Percentiles rank a stretch among this genome's conserved stretches.
Conservation (phyloP, 1,140 invertebrate genomes). For the Drosophila ogumai region DNA sequence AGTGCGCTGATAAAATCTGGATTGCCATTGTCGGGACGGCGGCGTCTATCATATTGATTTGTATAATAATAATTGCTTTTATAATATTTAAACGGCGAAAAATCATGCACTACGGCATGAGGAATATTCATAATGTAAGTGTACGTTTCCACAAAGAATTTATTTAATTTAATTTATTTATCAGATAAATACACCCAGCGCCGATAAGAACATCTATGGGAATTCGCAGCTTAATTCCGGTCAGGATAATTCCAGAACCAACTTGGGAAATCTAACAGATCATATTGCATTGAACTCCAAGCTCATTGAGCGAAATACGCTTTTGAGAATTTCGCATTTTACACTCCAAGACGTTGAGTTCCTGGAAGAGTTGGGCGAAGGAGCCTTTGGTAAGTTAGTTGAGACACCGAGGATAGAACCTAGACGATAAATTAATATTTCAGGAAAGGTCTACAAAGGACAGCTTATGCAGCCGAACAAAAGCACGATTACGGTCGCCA, state of each 20-base stretch:
- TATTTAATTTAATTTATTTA: slow-evolving; percentile 13
- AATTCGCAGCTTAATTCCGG: slow-evolving; percentile 88
- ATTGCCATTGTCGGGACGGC: slow-evolving; percentile 86
- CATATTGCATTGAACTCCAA: slow-evolving; percentile 69
- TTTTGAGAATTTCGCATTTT: slow-evolving; percentile 89
- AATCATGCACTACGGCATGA: slow-evolving; percentile 85
- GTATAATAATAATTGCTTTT: slow-evolving; percentile 85
- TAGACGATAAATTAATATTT: slow-evolving; percentile 13
- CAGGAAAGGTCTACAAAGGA: slow-evolving; percentile 96
- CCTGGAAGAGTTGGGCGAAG: slow-evolving; percentile 97
- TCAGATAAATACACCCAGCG: slow-evolving; percentile 88
- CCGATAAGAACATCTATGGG: slow-evolving; percentile 92
- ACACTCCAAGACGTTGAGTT: slow-evolving; percentile 93
- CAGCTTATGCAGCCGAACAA: slow-evolving; percentile 90
- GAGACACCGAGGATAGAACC: not conserved
- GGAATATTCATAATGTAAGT: slow-evolving; percentile 87
- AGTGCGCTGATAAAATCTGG: slow-evolving; percentile 90
- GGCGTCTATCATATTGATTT: slow-evolving; percentile 60
- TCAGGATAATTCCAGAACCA: slow-evolving; percentile 89
- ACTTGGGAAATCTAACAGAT: slow-evolving; percentile 47
- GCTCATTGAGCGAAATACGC: slow-evolving; percentile 84
- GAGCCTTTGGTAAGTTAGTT: slow-evolving; percentile 93
- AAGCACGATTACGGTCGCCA: slow-evolving; percentile 92
- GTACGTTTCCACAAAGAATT: not conserved
- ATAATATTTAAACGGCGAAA: slow-evolving; percentile 86